Conservation (phyloP, 2,113 vertebrate genomes). For the Plotosus lineatus region DNA sequence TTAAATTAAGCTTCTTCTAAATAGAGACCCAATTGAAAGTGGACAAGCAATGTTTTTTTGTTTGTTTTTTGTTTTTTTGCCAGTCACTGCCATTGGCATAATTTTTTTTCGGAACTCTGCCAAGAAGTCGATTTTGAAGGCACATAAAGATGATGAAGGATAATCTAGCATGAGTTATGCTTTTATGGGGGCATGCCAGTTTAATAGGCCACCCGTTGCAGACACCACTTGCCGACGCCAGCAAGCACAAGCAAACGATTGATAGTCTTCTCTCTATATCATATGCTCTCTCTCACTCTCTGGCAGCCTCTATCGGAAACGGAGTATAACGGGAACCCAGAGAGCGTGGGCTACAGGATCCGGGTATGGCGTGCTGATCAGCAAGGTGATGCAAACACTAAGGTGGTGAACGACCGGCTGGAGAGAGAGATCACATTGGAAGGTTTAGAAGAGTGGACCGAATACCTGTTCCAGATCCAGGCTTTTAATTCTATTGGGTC, state of each 20-base stretch:
- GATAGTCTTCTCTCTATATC: not conserved
- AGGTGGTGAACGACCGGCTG: constrained; percentile 71
- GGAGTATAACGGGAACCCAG: constrained; percentile 87
- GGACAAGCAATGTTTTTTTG: constrained; percentile 16
- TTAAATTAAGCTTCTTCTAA: constrained; percentile 51
- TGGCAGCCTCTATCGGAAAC: constrained; percentile 83
- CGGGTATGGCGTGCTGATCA: constrained; percentile 72
- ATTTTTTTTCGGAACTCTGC: constrained; percentile 24
- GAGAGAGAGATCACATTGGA: constrained; percentile 80
- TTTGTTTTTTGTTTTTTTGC: constrained; percentile 8
- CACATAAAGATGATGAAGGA: constrained; percentile 35
- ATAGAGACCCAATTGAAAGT: constrained; percentile 46
- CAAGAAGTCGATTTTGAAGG: constrained; percentile 44
- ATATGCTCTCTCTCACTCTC: not conserved
- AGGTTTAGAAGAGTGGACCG: constrained; percentile 85
- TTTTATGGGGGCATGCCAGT: constrained; percentile 32
- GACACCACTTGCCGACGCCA: not conserved
- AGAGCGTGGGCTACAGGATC: constrained; percentile 87
- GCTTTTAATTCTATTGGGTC: constrained; percentile 91
- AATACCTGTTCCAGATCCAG: constrained; percentile 88
- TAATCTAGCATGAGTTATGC: constrained; percentile 42
- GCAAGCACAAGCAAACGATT: not conserved
- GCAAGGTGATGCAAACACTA: constrained; percentile 57
- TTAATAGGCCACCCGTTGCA: constrained; percentile 25
- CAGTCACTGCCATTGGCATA: constrained; percentile 40